phyloP scores from a whole-genome alignment of 2,888 invertebrate species.

The Dione juno region DNA sequence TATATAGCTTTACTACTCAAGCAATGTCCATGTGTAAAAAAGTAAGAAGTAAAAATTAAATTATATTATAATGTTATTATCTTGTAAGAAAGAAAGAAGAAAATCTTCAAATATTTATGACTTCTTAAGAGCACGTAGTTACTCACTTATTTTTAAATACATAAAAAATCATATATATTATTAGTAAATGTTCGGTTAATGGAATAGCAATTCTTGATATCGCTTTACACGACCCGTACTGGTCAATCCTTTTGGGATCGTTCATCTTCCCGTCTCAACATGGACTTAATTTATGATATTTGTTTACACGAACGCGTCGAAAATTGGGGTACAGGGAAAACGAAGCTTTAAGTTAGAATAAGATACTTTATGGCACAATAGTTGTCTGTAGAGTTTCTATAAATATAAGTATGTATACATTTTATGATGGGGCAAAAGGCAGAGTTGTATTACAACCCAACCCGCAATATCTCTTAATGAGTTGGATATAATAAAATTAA shows the following conservation, averaged over 20 bases:
- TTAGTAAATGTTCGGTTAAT: not conserved
- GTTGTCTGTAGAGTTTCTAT: not conserved
- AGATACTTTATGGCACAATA: not conserved
- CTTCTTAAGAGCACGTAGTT: not conserved
- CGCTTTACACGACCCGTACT: conserved; percentile 43
- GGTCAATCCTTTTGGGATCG: conserved; percentile 51
- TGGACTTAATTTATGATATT: conserved; percentile 34
- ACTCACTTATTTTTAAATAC: not conserved
- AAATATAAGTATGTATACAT: no score
- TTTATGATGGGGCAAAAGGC: no score
- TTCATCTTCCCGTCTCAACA: conserved; percentile 47
- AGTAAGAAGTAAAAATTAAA: conserved; percentile 63
- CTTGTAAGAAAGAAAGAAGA: not conserved
- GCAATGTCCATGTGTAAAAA: conserved; percentile 78
- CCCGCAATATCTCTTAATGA: no score
- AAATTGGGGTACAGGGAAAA: conserved; percentile 25
- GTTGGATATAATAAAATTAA: no score
- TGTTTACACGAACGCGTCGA: conserved; percentile 34
- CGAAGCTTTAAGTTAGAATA: not conserved
- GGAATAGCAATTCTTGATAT: conserved; percentile 19
- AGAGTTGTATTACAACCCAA: no score
- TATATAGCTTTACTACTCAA: conserved; percentile 79
- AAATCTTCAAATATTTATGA: not conserved
- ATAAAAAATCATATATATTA: not conserved
- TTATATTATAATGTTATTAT: not conserved